A percentile compares a stretch with the other conserved stretches of the same genome.
Evolutionary conservation across 2,797 vertebrate species (phyloP).

Genomic region (Trachurus trachurus): DNA sequence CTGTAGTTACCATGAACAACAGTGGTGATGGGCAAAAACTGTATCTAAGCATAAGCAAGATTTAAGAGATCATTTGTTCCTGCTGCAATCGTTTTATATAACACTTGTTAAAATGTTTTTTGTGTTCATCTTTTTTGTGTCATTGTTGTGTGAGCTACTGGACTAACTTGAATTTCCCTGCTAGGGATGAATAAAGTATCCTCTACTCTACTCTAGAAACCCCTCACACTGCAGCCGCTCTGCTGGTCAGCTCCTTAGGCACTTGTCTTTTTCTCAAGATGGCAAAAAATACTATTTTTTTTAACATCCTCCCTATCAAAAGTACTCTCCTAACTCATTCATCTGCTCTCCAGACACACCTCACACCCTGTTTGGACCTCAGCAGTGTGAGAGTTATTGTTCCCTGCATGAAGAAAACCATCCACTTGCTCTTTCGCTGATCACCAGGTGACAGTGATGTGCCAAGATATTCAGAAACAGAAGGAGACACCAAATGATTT

Average conservation of each 20-base stretch:
- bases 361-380: not conserved
- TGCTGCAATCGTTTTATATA: no score
- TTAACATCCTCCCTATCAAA: conserved; percentile 14
- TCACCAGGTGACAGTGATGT: not conserved
- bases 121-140: no score
- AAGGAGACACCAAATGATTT: no score
- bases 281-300: not conserved
- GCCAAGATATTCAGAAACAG: no score
- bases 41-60: not conserved
- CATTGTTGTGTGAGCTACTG: no score
- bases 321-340: not conserved
- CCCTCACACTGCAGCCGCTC: not conserved
- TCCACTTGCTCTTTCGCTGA: not conserved
- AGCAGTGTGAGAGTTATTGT: not conserved
- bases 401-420: not conserved
- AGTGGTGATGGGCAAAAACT: not conserved
- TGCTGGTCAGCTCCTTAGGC: not conserved
- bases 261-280: conserved; percentile 1
- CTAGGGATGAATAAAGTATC: no score
- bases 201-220: not conserved
- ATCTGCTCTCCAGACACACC: not conserved
- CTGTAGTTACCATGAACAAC: not conserved
- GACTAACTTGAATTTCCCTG: no score
- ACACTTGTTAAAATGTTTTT: no score
- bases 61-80: no score